Evolutionary conservation across 1,140 invertebrate genomes (phyloP), one percentile per base, ranked within the genome.

Genomic region (Bombus difficillimus): DNA sequence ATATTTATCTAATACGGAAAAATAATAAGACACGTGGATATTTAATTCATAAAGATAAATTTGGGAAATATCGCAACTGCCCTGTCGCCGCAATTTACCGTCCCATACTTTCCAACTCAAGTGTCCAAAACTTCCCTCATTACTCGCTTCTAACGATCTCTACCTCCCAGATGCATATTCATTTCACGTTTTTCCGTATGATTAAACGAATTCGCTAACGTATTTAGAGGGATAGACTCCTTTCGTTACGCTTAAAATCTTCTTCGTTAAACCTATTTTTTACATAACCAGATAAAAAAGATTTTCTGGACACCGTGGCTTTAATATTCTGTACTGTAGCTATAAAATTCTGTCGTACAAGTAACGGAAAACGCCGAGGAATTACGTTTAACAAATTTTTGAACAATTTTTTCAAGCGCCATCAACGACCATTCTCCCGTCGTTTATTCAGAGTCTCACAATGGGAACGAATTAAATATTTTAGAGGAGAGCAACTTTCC

Each of bases 81-180:
- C 18, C 9, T 43, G 39, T 73, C 47, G 25, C 15, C 32, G 25
- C 2, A 25, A 75, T 57, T 34, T 25, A 34, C 22, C 34, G 13
- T 1, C 2, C 32, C 43, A 34, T 57, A 75, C 57, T 57, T 75
- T 57, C 10, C 34, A 13, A 32, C 10, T 57, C 47, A 57, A 57
- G 47, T 53, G n/a, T 57, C 73, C 32, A 25, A 75, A 75, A 75
- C 25, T 75, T 75, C 18, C 25, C 32, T 37, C 43, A 43, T 75
- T 75, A 53, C 12, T 28, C 43, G 73, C 73, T 53, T n/a, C 25
- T 34, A 57, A 34, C 47, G 47, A 37, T 22, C 73, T 22, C 13
- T 28, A 12, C 37, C 28, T 12, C 3, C 73, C 22, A 25, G n/a
- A 75, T 57, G 32, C 47, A 53, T 53, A 57, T 75, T 75, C 47